phyloP scores from a whole-genome alignment of 2,113 vertebrate species.

The Aphyosemion australe region DNA sequence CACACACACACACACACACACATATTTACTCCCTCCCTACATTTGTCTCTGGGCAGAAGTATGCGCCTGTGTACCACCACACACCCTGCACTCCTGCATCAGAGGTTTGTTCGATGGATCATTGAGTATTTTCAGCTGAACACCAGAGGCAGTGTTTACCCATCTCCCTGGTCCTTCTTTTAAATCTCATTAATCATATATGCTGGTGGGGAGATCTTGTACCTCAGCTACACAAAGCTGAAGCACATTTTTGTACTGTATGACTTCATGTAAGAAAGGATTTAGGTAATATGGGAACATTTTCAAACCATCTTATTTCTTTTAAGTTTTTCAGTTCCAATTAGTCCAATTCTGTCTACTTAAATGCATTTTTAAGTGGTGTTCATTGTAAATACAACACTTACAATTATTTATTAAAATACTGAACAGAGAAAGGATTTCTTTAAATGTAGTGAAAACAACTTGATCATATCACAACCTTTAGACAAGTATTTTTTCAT shows the following conservation, averaged over 20 bases:
- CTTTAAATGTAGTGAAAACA: no score
- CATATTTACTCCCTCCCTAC: conserved; percentile 22
- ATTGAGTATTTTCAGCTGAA: conserved; percentile 46
- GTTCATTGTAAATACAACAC: no score
- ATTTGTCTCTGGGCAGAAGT: conserved; percentile 69
- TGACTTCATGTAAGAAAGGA: conserved; percentile 5
- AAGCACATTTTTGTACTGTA: not conserved
- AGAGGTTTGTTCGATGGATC: conserved; percentile 41
- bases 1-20: conserved; percentile 10
- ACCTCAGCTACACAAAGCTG: not conserved
- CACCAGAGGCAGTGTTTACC: conserved; percentile 30
- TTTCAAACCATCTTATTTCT: no score
- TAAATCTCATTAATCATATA: conserved; percentile 9
- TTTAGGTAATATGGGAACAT: not conserved
- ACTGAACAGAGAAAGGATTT: no score
- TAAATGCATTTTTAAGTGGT: no score
- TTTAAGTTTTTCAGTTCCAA: no score
- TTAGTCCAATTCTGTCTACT: no score
- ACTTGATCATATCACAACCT: no score
- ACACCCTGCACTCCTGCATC: conserved; percentile 20
- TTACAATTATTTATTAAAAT: no score
- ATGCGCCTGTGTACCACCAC: conserved; percentile 42
- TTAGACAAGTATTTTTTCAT: no score
- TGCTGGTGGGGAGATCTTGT: not conserved
- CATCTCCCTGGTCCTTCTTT: conserved; percentile 32